Evolutionary conservation across 2,888 invertebrate genomes (phyloP).

Genomic region (Hirtodrosophila confusa): DNA sequence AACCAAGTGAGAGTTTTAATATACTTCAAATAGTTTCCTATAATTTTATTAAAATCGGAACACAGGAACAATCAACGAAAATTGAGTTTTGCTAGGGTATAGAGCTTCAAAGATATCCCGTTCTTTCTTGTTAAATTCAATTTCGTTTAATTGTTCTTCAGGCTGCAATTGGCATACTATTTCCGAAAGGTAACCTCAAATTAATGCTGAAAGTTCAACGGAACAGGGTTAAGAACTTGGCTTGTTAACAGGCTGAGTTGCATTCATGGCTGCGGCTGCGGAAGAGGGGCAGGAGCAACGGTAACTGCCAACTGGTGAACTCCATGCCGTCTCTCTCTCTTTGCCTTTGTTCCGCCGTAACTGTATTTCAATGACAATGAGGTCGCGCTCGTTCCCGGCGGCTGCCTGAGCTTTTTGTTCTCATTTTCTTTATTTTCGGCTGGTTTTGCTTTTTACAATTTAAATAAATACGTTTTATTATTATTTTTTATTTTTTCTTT

Average conservation of each 20-base stretch:
- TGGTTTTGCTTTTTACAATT: slow-evolving; percentile 15
- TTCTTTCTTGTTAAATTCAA: too few relatives aligned
- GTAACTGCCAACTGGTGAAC: slow-evolving; percentile 39
- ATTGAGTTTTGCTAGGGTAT: too few relatives aligned
- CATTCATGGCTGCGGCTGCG: background rate
- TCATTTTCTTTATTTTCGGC: slow-evolving; percentile 16
- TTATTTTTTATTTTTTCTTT: slow-evolving; percentile 25
- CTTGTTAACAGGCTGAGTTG: slow-evolving; percentile 37
- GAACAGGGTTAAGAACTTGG: slow-evolving; percentile 44
- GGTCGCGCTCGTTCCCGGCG: slow-evolving; percentile 54
- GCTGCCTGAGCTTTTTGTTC: slow-evolving; percentile 29
- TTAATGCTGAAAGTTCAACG: slow-evolving; percentile 44
- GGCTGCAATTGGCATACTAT: slow-evolving; percentile 48
- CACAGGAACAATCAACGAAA: too few relatives aligned
- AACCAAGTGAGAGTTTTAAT: too few relatives aligned
- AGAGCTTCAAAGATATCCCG: too few relatives aligned
- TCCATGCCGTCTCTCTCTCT: background rate
- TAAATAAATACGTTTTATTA: slow-evolving; percentile 18
- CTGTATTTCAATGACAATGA: slow-evolving; percentile 77
- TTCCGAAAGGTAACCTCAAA: slow-evolving; percentile 42
- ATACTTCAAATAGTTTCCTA: too few relatives aligned
- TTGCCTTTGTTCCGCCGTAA: slow-evolving; percentile 49
- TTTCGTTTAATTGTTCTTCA: slow-evolving; percentile 12
- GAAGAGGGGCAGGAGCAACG: slow-evolving; percentile 24
- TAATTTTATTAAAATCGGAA: too few relatives aligned